Percentiles rank a stretch among this genome's conserved stretches.
Conservation (phyloP, 92 coral and sea anemone genomes). For the Epizoanthus illoricatus region DNA sequence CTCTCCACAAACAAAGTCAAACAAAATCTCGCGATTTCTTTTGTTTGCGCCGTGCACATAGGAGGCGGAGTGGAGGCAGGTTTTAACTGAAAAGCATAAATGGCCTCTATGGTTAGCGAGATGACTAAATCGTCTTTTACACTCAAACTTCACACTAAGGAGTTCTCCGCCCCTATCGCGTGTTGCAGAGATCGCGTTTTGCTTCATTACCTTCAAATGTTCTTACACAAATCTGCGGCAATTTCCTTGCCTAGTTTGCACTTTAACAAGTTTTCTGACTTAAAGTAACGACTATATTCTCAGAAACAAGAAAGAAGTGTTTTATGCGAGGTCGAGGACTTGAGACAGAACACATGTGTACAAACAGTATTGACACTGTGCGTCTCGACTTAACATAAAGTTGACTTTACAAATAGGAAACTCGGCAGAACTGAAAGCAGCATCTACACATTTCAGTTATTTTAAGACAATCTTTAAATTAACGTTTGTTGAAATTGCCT, state of each 20-base stretch:
- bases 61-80: conserved; percentile 37
- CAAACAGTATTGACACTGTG: no score
- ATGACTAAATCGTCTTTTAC: conserved; percentile 39
- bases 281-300: no score
- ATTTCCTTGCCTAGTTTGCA: neutral
- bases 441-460: neutral
- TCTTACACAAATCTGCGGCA: neutral
- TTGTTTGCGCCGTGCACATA: conserved; percentile 26
- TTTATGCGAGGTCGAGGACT: conserved; percentile 8
- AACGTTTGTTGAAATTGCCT: neutral
- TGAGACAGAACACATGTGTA: no score
- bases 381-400: no score
- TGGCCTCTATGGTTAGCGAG: conserved; percentile 32
- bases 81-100: conserved; percentile 27
- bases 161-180: conserved; percentile 46
- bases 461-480: neutral
- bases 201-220: conserved; percentile 33
- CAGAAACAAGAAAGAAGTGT: no score
- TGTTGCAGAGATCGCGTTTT: conserved; percentile 40
- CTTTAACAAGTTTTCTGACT: neutral
- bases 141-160: conserved; percentile 39
- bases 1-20: conserved; percentile 28
- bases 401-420: no score
- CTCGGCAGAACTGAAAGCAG: neutral
- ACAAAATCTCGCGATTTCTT: conserved; percentile 30